Evolutionary conservation across 2,113 vertebrate genomes (phyloP).

Genomic region (Dipodomys stephensi): DNA sequence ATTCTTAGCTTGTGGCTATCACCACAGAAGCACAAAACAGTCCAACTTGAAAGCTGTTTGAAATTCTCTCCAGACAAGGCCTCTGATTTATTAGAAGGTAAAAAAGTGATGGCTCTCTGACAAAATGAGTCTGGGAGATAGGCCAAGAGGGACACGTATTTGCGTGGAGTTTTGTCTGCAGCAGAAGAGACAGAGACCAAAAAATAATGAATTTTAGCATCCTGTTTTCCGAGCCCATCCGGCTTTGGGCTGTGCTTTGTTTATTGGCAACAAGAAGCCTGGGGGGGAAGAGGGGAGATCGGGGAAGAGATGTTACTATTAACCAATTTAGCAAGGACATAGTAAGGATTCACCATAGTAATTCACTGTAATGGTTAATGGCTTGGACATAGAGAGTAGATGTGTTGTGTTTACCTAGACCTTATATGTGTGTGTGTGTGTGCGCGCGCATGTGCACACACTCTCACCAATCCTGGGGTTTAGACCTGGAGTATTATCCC

Average conservation of each 20-base stretch:
- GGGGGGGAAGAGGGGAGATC: too few species aligned
- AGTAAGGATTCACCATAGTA: not conserved
- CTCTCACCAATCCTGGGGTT: too few species aligned
- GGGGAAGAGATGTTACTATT: not conserved
- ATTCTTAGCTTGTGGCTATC: slow-evolving; percentile 31
- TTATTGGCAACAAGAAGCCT: not conserved
- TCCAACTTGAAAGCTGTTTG: slow-evolving; percentile 37
- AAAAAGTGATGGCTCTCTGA: slow-evolving; percentile 8
- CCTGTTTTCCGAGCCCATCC: not conserved
- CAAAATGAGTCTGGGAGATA: not conserved
- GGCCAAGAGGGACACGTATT: not conserved
- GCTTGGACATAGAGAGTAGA: not conserved
- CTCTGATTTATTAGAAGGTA: slow-evolving; percentile 31
- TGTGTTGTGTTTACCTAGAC: fast-evolving
- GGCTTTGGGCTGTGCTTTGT: not conserved
- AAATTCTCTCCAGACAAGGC: slow-evolving; percentile 54
- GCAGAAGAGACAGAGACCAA: not conserved
- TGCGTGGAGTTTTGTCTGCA: slow-evolving; percentile 34
- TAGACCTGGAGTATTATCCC: too few species aligned
- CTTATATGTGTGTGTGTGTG: not conserved
- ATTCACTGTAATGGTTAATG: too few species aligned
- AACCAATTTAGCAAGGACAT: not conserved
- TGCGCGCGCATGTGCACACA: too few species aligned
- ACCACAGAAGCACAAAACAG: slow-evolving; percentile 52
- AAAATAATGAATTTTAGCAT: not conserved